These are phyloP conservation scores for Drosophila burlai DNA, from an alignment of 1,140 invertebrate species.

Conservation along the genomic window DNA sequence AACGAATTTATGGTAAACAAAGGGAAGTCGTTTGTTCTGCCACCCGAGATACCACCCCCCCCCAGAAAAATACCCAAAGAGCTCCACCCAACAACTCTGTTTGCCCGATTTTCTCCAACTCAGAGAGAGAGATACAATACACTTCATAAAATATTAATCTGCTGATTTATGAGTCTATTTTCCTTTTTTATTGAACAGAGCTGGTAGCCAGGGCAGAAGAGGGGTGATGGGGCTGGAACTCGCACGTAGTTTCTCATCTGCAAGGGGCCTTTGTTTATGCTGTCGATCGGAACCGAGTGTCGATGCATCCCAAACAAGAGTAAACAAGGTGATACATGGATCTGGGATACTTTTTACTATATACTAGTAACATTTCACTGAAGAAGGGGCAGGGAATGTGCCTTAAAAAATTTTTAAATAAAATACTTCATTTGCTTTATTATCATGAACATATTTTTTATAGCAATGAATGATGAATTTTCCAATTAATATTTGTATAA, in stretches of 20 bases:
- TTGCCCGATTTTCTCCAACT: constrained; percentile 23
- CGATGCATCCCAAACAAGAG: constrained; percentile 43
- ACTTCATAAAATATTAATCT: constrained; percentile 84
- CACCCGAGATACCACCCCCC: constrained; percentile 13
- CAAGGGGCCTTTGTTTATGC: constrained; percentile 40
- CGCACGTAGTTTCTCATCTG: constrained; percentile 34
- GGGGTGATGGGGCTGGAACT: background rate
- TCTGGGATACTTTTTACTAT: constrained; percentile 14
- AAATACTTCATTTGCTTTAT: background rate
- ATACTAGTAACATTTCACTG: background rate
- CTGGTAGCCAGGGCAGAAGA: constrained; percentile 13
- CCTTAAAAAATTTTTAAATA: background rate
- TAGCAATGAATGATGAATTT: background rate
- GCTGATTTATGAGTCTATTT: constrained; percentile 83
- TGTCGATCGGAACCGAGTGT: constrained; percentile 16
- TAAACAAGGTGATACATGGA: constrained; percentile 34
- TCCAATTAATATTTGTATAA: background rate
- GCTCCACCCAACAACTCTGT: constrained; percentile 4
- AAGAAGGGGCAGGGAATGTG: background rate
- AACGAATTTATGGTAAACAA: constrained; percentile 84
- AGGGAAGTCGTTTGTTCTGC: constrained; percentile 79
- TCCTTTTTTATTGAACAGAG: constrained; percentile 73
- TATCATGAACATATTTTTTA: background rate
- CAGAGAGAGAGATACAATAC: constrained; percentile 56
- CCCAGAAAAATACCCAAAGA: background rate